Evolutionary conservation across 2,888 invertebrate species (phyloP).

Genomic region (Stictocephala bisonia): DNA sequence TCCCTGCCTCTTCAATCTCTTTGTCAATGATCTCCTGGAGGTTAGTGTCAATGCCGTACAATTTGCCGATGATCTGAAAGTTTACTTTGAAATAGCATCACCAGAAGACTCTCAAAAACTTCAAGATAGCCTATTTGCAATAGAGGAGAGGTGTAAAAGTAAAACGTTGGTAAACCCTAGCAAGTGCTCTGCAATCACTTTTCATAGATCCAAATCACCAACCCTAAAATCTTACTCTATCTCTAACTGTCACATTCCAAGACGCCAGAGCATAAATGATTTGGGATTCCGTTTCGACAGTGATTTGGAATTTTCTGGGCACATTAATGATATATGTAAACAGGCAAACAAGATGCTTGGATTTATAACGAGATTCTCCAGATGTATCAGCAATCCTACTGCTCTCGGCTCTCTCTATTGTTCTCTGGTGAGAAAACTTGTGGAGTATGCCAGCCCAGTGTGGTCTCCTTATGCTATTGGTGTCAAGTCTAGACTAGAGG

Average conservation of each 20-base stretch:
- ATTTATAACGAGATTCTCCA: background rate
- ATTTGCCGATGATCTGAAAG: constrained; percentile 11
- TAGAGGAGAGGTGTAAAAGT: constrained; percentile 1
- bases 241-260: background rate
- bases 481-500: background rate
- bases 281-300: background rate
- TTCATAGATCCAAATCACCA: background rate
- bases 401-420: background rate
- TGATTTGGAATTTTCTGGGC: background rate
- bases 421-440: background rate
- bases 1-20: constrained; percentile 12
- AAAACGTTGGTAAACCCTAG: background rate
- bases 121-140: background rate
- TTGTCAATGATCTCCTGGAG: constrained; percentile 4
- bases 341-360: background rate
- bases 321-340: background rate
- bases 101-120: background rate
- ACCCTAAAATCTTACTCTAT: background rate
- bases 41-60: background rate
- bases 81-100: background rate
- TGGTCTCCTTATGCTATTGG: background rate
- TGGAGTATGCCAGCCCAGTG: constrained; percentile 6
- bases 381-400: background rate
- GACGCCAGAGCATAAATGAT: background rate
- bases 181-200: constrained; percentile 4